These are phyloP conservation scores for Drosophila prosaltans DNA, from an alignment of 1,140 invertebrate genomes.

Conservation along the genomic window DNA sequence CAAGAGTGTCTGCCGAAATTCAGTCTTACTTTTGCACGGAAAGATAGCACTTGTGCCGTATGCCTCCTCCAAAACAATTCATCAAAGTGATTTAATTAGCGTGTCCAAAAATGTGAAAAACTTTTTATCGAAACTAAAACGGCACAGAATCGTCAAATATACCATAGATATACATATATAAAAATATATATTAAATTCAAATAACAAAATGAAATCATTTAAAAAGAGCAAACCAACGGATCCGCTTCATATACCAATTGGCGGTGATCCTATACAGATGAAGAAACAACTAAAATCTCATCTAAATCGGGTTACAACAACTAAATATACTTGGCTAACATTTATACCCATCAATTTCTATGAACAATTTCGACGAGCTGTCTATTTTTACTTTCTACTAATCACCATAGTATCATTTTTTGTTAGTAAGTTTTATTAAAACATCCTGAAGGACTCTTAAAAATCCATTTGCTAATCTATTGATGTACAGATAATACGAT, in stretches of 20 bases:
- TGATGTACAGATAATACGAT: constrained; percentile 87
- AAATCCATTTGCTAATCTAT: background rate
- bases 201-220: constrained; percentile 7
- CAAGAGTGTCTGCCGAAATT: constrained; percentile 26
- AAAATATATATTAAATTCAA: too few species aligned
- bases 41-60: constrained; percentile 41
- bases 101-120: constrained; percentile 9
- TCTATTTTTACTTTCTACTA: constrained; percentile 93
- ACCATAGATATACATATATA: too few species aligned
- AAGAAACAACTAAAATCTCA: constrained; percentile 2
- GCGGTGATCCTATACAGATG: background rate
- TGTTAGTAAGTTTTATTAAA: constrained; percentile 84
- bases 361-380: constrained; percentile 92
- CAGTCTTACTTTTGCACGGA: constrained; percentile 46
- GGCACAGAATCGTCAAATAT: background rate
- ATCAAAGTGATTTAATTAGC: constrained; percentile 11
- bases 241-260: constrained; percentile 50
- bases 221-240: constrained; percentile 2
- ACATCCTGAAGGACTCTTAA: too few species aligned
- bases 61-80: constrained; percentile 11
- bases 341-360: constrained; percentile 92
- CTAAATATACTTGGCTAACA: constrained; percentile 90
- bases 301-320: constrained; percentile 86
- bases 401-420: constrained; percentile 86
- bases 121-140: constrained; percentile 2